These are phyloP conservation scores for Antechinus flavipes DNA, from an alignment of 2,113 vertebrate genomes.

Conservation along the genomic window DNA sequence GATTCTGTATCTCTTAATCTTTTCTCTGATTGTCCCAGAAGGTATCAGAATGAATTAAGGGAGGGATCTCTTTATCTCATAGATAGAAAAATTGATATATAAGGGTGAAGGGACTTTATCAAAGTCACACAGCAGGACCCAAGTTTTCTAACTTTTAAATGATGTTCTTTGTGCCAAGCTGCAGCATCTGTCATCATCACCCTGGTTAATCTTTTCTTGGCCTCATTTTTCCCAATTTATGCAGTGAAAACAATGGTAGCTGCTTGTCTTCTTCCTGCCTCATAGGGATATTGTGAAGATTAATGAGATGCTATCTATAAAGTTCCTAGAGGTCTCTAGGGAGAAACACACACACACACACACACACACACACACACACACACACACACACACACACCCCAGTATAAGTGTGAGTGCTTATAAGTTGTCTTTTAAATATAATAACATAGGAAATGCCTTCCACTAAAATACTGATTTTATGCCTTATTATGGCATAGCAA, in stretches of 20 bases:
- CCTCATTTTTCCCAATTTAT: conserved; percentile 70
- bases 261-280: conserved; percentile 57
- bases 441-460: neutral
- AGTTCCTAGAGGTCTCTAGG: conserved; percentile 2
- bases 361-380: neutral
- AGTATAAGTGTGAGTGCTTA: neutral
- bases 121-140: conserved; percentile 13
- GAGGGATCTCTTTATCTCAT: neutral
- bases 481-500: neutral
- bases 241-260: conserved; percentile 60
- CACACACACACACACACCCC: neutral
- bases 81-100: neutral
- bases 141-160: conserved; percentile 38
- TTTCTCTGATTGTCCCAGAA: conserved; percentile 23
- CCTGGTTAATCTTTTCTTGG: conserved; percentile 54
- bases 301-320: conserved; percentile 58
- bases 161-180: conserved; percentile 3
- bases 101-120: conserved; percentile 28
- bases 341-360: neutral
- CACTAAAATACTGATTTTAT: neutral
- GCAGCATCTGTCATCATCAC: conserved; percentile 40
- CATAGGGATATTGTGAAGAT: conserved; percentile 52
- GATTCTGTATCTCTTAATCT: conserved; percentile 22
- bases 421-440: neutral
- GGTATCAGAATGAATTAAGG: neutral